phyloP scores from a whole-genome alignment of 1,140 invertebrate species.

The Drosophila takahashii region DNA sequence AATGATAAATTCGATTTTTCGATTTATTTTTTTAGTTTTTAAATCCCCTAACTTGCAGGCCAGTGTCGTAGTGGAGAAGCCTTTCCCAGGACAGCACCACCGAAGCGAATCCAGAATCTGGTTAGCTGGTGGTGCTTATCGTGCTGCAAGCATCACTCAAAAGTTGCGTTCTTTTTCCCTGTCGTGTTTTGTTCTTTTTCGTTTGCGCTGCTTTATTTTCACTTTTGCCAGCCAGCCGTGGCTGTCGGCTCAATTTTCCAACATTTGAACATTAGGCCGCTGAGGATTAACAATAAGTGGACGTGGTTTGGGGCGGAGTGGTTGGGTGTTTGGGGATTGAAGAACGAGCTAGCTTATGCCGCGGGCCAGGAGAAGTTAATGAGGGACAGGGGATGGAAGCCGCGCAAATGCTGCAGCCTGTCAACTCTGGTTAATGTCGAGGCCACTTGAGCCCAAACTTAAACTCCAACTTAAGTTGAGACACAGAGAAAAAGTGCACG shows the following conservation, averaged over 20 bases:
- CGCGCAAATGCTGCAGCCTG: slow-evolving; percentile 58
- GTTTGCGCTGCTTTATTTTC: slow-evolving; percentile 19
- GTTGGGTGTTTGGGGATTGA: not conserved
- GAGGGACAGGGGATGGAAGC: slow-evolving; percentile 32
- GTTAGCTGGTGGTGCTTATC: slow-evolving; percentile 68
- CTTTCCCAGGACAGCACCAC: slow-evolving; percentile 36
- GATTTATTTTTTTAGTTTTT: too few species aligned
- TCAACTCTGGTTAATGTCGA: slow-evolving; percentile 70
- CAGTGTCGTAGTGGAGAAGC: slow-evolving; percentile 48
- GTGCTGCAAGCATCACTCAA: slow-evolving; percentile 77
- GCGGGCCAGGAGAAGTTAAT: slow-evolving; percentile 67
- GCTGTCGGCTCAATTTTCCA: slow-evolving; percentile 79
- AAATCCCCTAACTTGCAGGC: too few species aligned
- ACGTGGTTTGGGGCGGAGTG: slow-evolving; percentile 10
- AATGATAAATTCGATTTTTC: too few species aligned
- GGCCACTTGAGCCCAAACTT: slow-evolving; percentile 37
- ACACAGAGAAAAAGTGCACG: not conserved
- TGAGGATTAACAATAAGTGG: slow-evolving; percentile 78
- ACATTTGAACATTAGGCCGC: slow-evolving; percentile 81
- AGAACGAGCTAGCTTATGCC: slow-evolving; percentile 43
- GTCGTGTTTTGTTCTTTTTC: slow-evolving; percentile 13
- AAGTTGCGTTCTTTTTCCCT: slow-evolving; percentile 63
- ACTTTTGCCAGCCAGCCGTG: slow-evolving; percentile 25
- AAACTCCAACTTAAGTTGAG: slow-evolving; percentile 10
- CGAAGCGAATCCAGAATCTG: slow-evolving; percentile 50